These are phyloP conservation scores for Cinara cedri DNA, from an alignment of 2,888 invertebrate genomes.

Conservation along the genomic window DNA sequence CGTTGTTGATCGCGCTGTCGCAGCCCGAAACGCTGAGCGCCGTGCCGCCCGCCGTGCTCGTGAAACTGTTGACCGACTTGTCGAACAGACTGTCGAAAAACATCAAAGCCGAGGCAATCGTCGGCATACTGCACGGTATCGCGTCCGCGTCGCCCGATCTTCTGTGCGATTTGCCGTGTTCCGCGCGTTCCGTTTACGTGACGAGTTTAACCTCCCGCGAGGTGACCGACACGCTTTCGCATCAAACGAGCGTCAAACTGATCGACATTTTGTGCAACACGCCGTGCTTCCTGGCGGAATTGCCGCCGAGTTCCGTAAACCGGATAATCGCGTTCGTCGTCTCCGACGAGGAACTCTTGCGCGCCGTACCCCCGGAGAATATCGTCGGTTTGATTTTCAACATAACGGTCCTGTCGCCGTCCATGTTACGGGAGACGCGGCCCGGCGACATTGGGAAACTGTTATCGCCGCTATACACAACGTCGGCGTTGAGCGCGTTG, in stretches of 20 bases:
- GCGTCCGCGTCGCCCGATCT: neutral
- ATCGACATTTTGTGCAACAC: neutral
- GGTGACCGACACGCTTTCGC: neutral
- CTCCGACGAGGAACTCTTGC: neutral
- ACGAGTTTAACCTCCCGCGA: neutral
- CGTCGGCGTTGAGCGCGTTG: neutral
- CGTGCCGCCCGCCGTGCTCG: neutral
- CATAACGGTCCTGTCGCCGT: neutral
- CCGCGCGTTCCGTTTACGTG: neutral
- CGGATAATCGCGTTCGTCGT: neutral
- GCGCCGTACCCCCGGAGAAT: neutral
- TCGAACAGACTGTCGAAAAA: neutral
- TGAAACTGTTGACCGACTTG: neutral
- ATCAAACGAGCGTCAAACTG: neutral
- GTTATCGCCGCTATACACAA: neutral
- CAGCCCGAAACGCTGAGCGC: neutral
- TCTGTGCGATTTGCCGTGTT: neutral
- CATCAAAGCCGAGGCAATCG: neutral
- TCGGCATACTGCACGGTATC: neutral
- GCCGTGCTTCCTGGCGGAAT: neutral
- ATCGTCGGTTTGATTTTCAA: neutral
- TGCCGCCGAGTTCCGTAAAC: neutral
- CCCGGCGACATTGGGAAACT: neutral
- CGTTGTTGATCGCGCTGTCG: neutral
- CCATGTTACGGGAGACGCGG: neutral